phyloP scores from a whole-genome alignment of 1,140 invertebrate species.

The Cydia amplana region DNA sequence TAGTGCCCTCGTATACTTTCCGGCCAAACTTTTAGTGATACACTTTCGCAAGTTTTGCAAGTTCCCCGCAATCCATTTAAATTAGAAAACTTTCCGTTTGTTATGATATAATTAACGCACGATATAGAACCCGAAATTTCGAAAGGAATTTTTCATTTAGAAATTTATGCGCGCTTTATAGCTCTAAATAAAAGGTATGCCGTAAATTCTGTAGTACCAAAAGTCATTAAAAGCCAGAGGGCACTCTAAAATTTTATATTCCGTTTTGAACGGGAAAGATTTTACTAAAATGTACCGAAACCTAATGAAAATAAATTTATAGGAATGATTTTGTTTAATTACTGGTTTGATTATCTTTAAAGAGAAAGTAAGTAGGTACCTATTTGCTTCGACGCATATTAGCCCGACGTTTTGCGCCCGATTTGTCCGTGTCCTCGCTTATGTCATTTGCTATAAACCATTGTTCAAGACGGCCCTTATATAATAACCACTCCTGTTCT shows the following conservation, averaged over 20 bases:
- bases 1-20: slow-evolving; percentile 41
- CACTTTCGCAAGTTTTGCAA: neutral
- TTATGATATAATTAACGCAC: slow-evolving; percentile 28
- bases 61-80: neutral
- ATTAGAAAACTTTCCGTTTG: slow-evolving; percentile 11
- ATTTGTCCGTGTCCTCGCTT: no score
- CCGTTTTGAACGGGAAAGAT: slow-evolving; percentile 30
- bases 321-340: slow-evolving; percentile 14
- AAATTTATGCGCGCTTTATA: slow-evolving; percentile 27
- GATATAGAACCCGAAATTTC: neutral
- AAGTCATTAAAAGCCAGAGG: slow-evolving; percentile 21
- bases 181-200: slow-evolving; percentile 30
- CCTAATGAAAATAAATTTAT: slow-evolving; percentile 29
- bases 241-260: slow-evolving; percentile 32
- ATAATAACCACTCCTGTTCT: no score
- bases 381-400: no score
- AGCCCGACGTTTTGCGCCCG: no score
- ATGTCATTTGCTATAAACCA: no score
- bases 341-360: no score
- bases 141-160: slow-evolving; percentile 32
- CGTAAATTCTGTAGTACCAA: slow-evolving; percentile 28
- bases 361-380: no score
- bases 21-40: slow-evolving; percentile 35
- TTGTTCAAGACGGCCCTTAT: no score
- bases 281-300: slow-evolving; percentile 16